Percentiles rank a stretch among this genome's conserved stretches.
phyloP scores from a whole-genome alignment of 2,797 vertebrate species.

The Remorina albescens region DNA sequence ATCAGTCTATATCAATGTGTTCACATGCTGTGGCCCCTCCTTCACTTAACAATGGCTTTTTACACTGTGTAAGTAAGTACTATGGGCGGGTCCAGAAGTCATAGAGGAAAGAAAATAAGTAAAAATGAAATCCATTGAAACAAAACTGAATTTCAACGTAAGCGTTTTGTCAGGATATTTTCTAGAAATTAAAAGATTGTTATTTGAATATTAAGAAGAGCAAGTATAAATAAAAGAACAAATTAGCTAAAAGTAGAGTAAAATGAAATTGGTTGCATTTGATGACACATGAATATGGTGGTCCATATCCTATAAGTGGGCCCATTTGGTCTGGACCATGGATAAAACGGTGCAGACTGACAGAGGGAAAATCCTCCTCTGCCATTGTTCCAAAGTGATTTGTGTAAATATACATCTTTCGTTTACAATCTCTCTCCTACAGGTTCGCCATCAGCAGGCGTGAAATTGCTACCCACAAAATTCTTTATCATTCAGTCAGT shows the following conservation, averaged over 20 bases:
- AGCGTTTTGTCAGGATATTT: no score
- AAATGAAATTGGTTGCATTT: not conserved
- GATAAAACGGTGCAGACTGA: not conserved
- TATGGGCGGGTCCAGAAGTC: constrained; percentile 4
- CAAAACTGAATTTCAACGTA: no score
- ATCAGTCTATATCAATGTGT: constrained; percentile 19
- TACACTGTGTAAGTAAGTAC: not conserved
- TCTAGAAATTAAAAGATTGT: not conserved
- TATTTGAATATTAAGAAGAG: not conserved
- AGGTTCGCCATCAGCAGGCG: not conserved
- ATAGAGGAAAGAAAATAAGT: no score
- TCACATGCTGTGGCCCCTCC: not conserved
- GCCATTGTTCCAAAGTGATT: not conserved
- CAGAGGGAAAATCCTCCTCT: not conserved
- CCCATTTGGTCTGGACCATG: not conserved
- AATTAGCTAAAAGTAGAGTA: not conserved
- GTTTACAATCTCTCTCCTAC: not conserved
- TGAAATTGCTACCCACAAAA: no score
- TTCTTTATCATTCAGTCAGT: not conserved
- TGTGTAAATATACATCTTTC: not conserved
- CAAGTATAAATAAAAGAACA: no score
- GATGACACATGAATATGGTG: not conserved
- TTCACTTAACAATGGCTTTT: constrained; percentile 2
- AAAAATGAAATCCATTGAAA: no score
- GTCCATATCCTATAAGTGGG: not conserved